Percentiles rank a stretch among this genome's conserved stretches.
phyloP scores from a whole-genome alignment of 2,888 invertebrate species.

The Ophion obscuratus region DNA sequence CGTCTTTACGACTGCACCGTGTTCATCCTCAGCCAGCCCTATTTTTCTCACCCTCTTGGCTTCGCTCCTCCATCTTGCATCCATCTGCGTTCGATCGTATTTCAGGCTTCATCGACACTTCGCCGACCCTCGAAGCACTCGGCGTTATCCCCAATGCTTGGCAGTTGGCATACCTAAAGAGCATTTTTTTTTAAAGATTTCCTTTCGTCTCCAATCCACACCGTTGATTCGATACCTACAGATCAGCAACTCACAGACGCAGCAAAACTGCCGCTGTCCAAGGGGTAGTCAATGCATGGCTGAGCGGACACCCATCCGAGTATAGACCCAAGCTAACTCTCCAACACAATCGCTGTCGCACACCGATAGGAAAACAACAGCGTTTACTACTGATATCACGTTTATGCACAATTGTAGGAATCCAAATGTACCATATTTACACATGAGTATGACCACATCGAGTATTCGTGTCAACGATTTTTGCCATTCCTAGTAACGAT shows the following conservation, averaged over 20 bases:
- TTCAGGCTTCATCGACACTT: too few species aligned
- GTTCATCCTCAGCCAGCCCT: not conserved
- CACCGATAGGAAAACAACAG: constrained; percentile 2
- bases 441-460: constrained; percentile 20
- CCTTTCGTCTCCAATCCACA: not conserved
- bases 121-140: too few species aligned
- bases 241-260: not conserved
- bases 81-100: not conserved
- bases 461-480: constrained; percentile 61
- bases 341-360: too few species aligned
- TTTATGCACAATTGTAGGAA: constrained; percentile 16
- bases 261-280: too few species aligned
- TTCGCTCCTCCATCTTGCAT: not conserved
- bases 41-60: not conserved
- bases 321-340: too few species aligned
- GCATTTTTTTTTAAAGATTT: not conserved
- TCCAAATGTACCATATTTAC: not conserved
- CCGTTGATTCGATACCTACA: not conserved
- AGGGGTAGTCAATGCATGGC: too few species aligned
- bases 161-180: not conserved
- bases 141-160: too few species aligned
- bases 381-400: constrained; percentile 24
- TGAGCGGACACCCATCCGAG: too few species aligned
- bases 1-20: not conserved
- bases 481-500: not conserved